Evolutionary conservation across 2,888 invertebrate species (phyloP).

Genomic region (Erebia palarica): DNA sequence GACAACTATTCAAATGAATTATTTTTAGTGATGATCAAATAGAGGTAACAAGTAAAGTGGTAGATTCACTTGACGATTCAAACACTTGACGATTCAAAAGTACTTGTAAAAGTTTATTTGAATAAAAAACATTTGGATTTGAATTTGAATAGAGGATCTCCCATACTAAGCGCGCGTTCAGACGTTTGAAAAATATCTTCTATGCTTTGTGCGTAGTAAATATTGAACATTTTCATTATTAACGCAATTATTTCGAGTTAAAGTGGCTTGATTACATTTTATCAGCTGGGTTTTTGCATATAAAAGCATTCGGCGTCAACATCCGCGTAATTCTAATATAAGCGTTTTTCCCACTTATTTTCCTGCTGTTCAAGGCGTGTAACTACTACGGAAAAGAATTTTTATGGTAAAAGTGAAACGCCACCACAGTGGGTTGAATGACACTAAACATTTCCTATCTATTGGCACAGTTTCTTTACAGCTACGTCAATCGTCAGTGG

Average conservation of each 20-base stretch:
- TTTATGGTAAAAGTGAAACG: conserved; percentile 75
- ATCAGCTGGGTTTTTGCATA: conserved; percentile 10
- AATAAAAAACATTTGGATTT: too few species aligned
- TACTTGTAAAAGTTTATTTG: too few species aligned
- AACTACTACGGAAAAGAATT: conserved; percentile 55
- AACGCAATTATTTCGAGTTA: conserved; percentile 4
- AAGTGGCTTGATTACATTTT: not conserved
- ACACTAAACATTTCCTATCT: conserved; percentile 34
- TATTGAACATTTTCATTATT: not conserved
- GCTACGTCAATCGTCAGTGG: conserved; percentile 16
- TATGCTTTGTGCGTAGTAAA: not conserved
- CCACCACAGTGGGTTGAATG: conserved; percentile 46
- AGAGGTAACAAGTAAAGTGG: too few species aligned
- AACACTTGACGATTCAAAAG: too few species aligned
- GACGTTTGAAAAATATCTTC: too few species aligned
- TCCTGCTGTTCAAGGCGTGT: conserved; percentile 53
- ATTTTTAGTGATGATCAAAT: too few species aligned
- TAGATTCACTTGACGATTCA: too few species aligned
- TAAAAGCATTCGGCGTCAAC: conserved; percentile 41
- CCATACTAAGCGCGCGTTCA: too few species aligned
- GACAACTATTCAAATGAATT: too few species aligned
- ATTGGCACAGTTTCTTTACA: conserved; percentile 35
- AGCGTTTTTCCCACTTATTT: conserved; percentile 61
- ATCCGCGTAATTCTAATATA: conserved; percentile 61
- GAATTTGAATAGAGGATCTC: too few species aligned